Base-by-base conservation (phyloP, 2,888 invertebrate genomes). In the Melanotus villosus region DNA sequence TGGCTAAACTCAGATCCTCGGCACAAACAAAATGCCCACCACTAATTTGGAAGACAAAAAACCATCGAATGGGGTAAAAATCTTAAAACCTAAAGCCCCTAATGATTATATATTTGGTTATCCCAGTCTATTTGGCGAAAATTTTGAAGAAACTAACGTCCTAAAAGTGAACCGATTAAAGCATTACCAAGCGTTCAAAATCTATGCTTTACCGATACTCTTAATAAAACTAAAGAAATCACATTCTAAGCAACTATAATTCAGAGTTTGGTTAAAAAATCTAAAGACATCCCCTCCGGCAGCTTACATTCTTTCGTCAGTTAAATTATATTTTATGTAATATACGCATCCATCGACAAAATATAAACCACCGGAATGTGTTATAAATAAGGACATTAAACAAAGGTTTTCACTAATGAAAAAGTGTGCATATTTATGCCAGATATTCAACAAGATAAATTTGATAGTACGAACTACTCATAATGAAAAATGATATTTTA, bases 121-220 rank as follows among this genome's bases (percentile, higher is more conserved):
- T 73, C 78, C 79, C 81, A 81, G 81, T 81, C 81, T 80, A 79
- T 79, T 77, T 75, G 77, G 77, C 76, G 73, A 78, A 66, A 73
- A 65, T 69, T 71, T 62, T 45, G 60, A 60, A n/a, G n/a, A n/a
- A 65, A 65, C 38, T 38, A 52, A 34, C 21, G 38, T 62, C 32
- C 54, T 65, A 64, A 69, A 62, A 56, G 56, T 62, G 62, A 64
- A 43, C 21, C 21, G 52, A 63, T 52, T 63, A 52, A 65, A 65
- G 57, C 57, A 21, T 54, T 30, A 56, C 30, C 26, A 64, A 57
- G 56, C 43, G 41, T 58, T 41, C 38, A 57, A n/a, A n/a, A 57
- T 23, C 38, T 57, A 57, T 26, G 36, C 54, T 57, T 57, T 23
- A 57, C 38, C 57, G 57, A 57, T 19, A 38, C 10, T 38, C 21